Conservation (phyloP, 2,888 invertebrate species). For the Sepiola atlantica region DNA sequence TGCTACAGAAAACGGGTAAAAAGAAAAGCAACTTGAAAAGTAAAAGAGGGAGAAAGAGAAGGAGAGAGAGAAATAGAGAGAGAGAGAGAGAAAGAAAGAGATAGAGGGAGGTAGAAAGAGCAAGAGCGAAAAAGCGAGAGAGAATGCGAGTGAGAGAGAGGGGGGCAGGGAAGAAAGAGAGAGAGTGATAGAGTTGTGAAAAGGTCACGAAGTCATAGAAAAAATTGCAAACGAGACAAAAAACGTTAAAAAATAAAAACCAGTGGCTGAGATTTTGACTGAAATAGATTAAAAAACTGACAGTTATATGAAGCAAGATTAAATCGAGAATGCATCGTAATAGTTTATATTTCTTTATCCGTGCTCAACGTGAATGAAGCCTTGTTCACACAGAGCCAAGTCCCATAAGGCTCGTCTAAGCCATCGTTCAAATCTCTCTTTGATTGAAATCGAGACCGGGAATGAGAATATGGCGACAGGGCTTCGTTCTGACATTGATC, state of each 20-base stretch:
- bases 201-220: not conserved
- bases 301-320: not conserved
- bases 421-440: slow-evolving; percentile 14
- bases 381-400: slow-evolving; percentile 23
- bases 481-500: not conserved
- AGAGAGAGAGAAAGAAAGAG: not conserved
- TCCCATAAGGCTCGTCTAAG: not conserved
- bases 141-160: not conserved
- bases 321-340: not conserved
- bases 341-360: not conserved
- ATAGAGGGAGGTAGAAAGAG: not conserved
- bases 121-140: not conserved
- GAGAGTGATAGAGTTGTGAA: not conserved
- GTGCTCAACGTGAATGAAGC: not conserved
- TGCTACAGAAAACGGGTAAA: too few relatives aligned
- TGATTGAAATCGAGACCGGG: not conserved
- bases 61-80: too few relatives aligned
- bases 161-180: too few relatives aligned
- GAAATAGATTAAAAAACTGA: not conserved
- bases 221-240: not conserved
- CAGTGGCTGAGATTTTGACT: not conserved
- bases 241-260: not conserved
- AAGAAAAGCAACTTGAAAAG: too few relatives aligned
- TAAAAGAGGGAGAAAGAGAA: too few relatives aligned
- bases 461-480: not conserved